Conservation (phyloP, 64 coral and sea anemone genomes). For the Montipora sp. region DNA sequence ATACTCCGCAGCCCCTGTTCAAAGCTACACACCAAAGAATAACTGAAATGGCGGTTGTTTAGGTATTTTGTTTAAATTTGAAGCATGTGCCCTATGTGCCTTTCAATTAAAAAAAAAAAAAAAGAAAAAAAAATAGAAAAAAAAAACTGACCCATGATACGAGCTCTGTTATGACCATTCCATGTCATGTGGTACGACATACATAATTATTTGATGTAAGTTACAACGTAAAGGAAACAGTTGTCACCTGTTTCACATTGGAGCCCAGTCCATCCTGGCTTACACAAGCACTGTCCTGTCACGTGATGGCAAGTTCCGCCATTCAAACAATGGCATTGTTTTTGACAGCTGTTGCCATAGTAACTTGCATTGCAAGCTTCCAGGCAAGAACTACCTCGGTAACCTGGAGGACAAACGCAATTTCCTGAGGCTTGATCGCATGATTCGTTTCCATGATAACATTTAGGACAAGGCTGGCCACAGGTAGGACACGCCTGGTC, state of each 20-base stretch:
- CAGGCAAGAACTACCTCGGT: slow-evolving; percentile 74
- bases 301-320: slow-evolving; percentile 69
- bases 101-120: no score
- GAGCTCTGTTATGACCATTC: no score
- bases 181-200: no score
- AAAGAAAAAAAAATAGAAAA: no score
- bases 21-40: no score
- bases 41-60: no score
- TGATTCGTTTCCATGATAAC: slow-evolving; percentile 61
- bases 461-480: slow-evolving; percentile 46
- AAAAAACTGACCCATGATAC: no score
- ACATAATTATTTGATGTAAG: no score
- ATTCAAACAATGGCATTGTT: slow-evolving; percentile 61
- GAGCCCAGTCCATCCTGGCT: slow-evolving; percentile 67
- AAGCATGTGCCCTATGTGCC: no score
- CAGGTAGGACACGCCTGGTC: slow-evolving; percentile 71
- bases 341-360: slow-evolving; percentile 76
- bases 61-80: no score
- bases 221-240: background rate
- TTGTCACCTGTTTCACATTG: slow-evolving; percentile 64
- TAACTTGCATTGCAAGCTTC: slow-evolving; percentile 79
- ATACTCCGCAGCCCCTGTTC: no score
- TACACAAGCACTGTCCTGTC: slow-evolving; percentile 72
- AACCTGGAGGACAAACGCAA: slow-evolving; percentile 78
- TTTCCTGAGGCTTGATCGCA: slow-evolving; percentile 77